Evolutionary conservation across 2,888 invertebrate genomes (phyloP), one percentile per base, ranked within the genome.

Genomic region (Acrocyrtus sp.): DNA sequence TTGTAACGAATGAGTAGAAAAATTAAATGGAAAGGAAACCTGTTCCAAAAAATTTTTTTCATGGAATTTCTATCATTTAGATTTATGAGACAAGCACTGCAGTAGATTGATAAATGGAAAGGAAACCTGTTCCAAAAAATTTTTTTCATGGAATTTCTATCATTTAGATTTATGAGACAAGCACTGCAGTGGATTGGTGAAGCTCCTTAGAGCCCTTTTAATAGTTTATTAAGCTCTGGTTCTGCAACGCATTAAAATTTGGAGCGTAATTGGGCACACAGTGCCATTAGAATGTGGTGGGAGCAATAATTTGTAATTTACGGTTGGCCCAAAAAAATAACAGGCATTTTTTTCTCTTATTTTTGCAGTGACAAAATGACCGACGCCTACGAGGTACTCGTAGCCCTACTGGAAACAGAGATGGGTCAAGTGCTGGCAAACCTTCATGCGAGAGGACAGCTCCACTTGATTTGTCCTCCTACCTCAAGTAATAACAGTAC

Each of bases 301-400:
- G n/a, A 5, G 34, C 34, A 34, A 34, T 34, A 8, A 34, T 34
- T 34, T 34, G n/a, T n/a, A n/a, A n/a, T n/a, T 34, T 8, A 34
- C 12, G 34, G 34, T 34, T 34, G 34, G 34, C n/a, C n/a, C n/a
- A n/a, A n/a, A n/a, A n/a, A n/a, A n/a, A n/a, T n/a, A n/a, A n/a
- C n/a, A n/a, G n/a, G n/a, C n/a, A n/a, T n/a, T n/a, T n/a, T n/a
- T n/a, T n/a, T n/a, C n/a, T n/a, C n/a, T n/a, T n/a, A n/a, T n/a
- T n/a, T n/a, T 56, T 91, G 91, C 72, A 91, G 92, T 73, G 94
- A 94, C 86, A 88, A 94, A 80, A 91, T 93, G 51, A 90, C 94
- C 54, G 95, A 95, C 86, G 90, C 92, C 0, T 95, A 94, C 84
- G 95, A 95, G 84, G 93, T 94, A 74, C 87, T 95, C 82, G 87